These are phyloP conservation scores for Danaus chrysippus DNA, from an alignment of 2,888 invertebrate genomes.

Conservation along the genomic window DNA sequence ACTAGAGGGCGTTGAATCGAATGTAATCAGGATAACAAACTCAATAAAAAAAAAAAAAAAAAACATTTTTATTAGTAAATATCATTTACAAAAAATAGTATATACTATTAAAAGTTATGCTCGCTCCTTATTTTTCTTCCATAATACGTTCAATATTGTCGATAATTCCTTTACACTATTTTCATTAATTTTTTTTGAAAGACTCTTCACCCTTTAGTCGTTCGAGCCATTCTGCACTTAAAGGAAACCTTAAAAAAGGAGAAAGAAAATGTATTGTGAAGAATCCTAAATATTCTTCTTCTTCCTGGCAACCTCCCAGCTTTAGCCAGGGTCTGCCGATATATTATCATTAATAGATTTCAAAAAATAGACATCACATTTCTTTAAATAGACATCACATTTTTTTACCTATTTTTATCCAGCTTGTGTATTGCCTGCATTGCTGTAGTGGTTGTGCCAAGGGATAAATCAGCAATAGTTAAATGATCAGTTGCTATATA, in stretches of 20 bases:
- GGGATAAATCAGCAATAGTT: constrained; percentile 46
- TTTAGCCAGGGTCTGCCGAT: too few species aligned
- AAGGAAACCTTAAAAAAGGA: constrained; percentile 41
- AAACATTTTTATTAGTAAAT: background rate
- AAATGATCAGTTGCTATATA: constrained; percentile 42
- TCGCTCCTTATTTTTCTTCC: constrained; percentile 33
- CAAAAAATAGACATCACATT: too few species aligned
- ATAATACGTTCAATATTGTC: constrained; percentile 30
- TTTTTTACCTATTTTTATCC: constrained; percentile 39
- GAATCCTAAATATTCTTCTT: background rate
- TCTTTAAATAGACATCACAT: too few species aligned
- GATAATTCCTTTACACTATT: constrained; percentile 36
- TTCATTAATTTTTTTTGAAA: constrained; percentile 41
- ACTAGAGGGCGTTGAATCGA: background rate
- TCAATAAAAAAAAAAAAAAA: too few species aligned
- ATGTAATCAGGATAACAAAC: background rate
- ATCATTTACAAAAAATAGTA: background rate
- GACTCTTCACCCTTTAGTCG: constrained; percentile 39
- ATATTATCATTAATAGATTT: too few species aligned
- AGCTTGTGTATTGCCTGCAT: constrained; percentile 38
- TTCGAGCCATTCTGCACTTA: constrained; percentile 40
- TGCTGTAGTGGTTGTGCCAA: constrained; percentile 40
- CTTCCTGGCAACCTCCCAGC: too few species aligned
- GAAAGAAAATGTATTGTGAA: background rate
- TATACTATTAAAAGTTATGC: background rate